A percentile compares a stretch with the other conserved stretches of the same genome.
Conservation (phyloP, 2,113 vertebrate genomes). For the Mormyrus iriodes region DNA sequence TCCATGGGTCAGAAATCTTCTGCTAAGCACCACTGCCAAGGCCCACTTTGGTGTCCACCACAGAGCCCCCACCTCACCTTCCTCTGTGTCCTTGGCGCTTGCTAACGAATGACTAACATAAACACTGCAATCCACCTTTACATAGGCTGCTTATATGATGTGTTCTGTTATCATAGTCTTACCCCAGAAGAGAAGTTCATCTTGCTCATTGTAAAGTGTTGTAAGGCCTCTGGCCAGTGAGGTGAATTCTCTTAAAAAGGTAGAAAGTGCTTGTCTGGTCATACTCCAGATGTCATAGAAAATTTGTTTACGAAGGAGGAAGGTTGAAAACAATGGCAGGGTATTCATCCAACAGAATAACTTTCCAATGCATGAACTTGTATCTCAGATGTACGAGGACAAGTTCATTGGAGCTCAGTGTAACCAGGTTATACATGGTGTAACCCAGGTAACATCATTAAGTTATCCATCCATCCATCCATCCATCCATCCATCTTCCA, state of each 20-base stretch:
- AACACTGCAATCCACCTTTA: not conserved
- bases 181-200: not conserved
- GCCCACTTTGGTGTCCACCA: constrained; percentile 8
- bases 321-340: constrained; percentile 1
- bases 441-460: not conserved
- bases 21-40: not conserved
- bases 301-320: not conserved
- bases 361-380: not conserved
- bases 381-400: not conserved
- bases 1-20: not conserved
- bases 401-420: not conserved
- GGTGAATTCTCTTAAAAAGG: not conserved
- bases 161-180: not conserved
- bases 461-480: not conserved
- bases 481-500: not conserved
- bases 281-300: not conserved
- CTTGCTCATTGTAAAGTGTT: not conserved
- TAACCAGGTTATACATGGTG: not conserved
- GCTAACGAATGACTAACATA: not conserved
- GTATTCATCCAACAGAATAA: not conserved
- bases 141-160: not conserved
- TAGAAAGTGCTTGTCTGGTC: not conserved
- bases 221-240: not conserved
- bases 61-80: not conserved
- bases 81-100: not conserved